phyloP scores from a whole-genome alignment of 2,113 vertebrate species.

The Muscicapa adusta region DNA sequence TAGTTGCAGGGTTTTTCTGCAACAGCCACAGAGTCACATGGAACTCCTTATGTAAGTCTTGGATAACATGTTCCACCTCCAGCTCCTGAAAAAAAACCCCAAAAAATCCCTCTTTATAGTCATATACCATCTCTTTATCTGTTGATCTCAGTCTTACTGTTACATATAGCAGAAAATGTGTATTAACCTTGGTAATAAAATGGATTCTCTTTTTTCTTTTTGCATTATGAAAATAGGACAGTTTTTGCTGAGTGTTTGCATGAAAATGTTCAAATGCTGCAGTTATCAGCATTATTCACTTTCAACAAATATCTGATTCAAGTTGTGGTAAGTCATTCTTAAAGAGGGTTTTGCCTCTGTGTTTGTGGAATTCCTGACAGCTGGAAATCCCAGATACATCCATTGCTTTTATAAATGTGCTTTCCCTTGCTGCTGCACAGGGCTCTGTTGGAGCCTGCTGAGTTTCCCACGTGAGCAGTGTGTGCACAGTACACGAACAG shows the following conservation, averaged over 20 bases:
- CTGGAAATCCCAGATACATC: not conserved
- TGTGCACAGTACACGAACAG: not conserved
- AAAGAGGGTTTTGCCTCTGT: not conserved
- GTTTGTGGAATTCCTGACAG: not conserved
- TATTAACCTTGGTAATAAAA: not conserved
- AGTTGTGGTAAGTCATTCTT: not conserved
- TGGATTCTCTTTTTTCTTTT: not conserved
- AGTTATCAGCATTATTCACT: not conserved
- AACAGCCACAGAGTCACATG: not conserved
- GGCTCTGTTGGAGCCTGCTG: fast-evolving
- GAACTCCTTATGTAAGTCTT: not conserved
- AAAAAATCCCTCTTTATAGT: not conserved
- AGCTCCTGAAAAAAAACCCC: not conserved
- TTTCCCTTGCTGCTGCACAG: not conserved
- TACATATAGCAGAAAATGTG: not conserved
- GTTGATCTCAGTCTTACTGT: not conserved
- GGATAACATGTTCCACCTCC: not conserved
- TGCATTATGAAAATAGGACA: not conserved
- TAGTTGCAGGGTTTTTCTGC: not conserved
- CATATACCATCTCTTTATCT: not conserved
- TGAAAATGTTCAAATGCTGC: not conserved
- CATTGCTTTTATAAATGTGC: fast-evolving
- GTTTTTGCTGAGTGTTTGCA: not conserved
- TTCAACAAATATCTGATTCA: not conserved
- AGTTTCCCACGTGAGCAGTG: not conserved